Percentiles rank a stretch among this genome's conserved stretches.
Conservation (phyloP, 2,888 invertebrate genomes). For the Heterodera filipjevi region DNA sequence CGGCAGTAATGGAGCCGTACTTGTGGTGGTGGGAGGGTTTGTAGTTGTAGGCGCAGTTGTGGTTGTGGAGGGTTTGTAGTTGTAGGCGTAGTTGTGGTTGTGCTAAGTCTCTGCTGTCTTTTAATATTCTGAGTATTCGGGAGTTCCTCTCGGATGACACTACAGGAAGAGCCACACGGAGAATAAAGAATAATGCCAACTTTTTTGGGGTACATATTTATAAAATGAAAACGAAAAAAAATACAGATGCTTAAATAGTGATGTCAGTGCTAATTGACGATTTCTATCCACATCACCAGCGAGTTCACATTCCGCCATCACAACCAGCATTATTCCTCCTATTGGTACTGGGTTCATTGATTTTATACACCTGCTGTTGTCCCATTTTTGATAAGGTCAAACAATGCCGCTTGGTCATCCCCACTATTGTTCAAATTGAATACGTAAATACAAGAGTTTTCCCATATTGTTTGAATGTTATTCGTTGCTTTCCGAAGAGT, state of each 20-base stretch:
- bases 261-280: conserved; percentile 14
- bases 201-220: not conserved
- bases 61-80: too few relatives aligned
- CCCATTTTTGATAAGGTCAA: conserved; percentile 23
- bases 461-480: not conserved
- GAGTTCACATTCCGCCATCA: conserved; percentile 14
- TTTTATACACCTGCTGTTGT: conserved; percentile 15
- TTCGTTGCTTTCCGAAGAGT: too few relatives aligned
- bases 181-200: conserved; percentile 5
- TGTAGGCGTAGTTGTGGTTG: too few relatives aligned
- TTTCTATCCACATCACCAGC: conserved; percentile 9
- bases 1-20: too few relatives aligned
- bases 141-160: not conserved
- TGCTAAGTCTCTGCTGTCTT: too few relatives aligned
- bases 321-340: conserved; percentile 4
- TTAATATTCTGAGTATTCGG: conserved; percentile 14
- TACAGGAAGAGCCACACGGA: not conserved
- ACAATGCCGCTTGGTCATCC: conserved; percentile 25
- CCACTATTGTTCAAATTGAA: conserved; percentile 28
- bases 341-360: not conserved
- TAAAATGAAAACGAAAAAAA: not conserved
- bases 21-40: too few relatives aligned
- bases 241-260: conserved; percentile 9
- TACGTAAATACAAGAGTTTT: conserved; percentile 10
- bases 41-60: too few relatives aligned